A percentile compares a stretch with the other conserved stretches of the same genome.
These are phyloP conservation scores for Erebia palarica DNA, from an alignment of 2,888 invertebrate species.

Conservation along the genomic window DNA sequence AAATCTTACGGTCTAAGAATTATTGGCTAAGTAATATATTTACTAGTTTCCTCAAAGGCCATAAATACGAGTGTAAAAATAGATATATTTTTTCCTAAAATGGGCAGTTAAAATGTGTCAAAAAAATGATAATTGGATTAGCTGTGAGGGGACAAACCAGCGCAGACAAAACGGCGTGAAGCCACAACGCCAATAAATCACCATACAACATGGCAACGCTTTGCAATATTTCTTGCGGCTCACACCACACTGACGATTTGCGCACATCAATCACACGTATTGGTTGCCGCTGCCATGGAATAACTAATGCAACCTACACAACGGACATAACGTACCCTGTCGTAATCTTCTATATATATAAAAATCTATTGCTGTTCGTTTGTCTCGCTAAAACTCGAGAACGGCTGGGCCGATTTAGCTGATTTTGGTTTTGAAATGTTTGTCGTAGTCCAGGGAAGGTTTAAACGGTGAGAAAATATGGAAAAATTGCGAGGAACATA, in stretches of 20 bases:
- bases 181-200: slow-evolving; percentile 20
- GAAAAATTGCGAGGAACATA: no score
- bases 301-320: not conserved
- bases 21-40: no score
- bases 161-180: slow-evolving; percentile 16
- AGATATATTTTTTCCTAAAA: not conserved
- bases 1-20: no score
- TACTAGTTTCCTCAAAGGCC: no score
- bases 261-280: slow-evolving; percentile 26
- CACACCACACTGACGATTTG: slow-evolving; percentile 20
- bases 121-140: slow-evolving; percentile 18
- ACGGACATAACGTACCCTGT: not conserved
- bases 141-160: not conserved
- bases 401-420: no score
- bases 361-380: no score
- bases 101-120: not conserved
- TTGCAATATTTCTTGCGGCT: slow-evolving; percentile 26
- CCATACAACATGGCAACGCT: slow-evolving; percentile 23
- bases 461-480: no score
- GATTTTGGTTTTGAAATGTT: no score
- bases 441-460: no score
- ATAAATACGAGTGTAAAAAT: not conserved
- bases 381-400: no score
- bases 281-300: slow-evolving; percentile 17
- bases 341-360: no score